Evolutionary conservation across 2,113 vertebrate genomes (phyloP).

Genomic region (Sapayoa aenigma): DNA sequence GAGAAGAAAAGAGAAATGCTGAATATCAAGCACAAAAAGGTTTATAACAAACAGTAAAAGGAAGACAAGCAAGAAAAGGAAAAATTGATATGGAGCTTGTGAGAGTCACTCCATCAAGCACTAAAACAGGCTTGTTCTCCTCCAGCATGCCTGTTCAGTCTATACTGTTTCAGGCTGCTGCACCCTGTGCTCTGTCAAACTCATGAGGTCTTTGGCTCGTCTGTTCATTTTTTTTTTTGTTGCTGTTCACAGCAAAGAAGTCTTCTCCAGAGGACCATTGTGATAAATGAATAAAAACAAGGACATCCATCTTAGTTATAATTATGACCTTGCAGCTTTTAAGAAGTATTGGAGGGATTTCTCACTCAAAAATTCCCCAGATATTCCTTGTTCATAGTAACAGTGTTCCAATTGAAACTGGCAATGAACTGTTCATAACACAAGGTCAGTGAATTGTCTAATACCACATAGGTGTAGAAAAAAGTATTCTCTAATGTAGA

Average conservation of each 20-base stretch:
- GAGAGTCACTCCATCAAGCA: constrained; percentile 24
- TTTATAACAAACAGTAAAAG: background rate
- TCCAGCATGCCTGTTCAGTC: background rate
- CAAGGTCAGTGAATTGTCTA: background rate
- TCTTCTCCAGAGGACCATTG: background rate
- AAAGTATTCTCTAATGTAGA: background rate
- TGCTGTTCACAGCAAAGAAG: background rate
- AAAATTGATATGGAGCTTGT: background rate
- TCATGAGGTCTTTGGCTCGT: background rate
- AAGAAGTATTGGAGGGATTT: background rate
- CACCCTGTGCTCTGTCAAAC: background rate
- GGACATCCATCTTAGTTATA: constrained; percentile 30
- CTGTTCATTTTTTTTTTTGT: background rate
- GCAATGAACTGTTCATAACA: background rate
- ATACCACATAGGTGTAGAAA: background rate
- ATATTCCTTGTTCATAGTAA: background rate
- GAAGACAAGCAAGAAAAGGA: background rate
- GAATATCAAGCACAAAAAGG: background rate
- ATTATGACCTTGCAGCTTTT: constrained; percentile 55
- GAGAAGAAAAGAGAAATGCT: background rate
- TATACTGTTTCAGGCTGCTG: constrained; percentile 9
- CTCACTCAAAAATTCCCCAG: background rate
- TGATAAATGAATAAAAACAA: constrained; percentile 32
- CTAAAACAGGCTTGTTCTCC: background rate
- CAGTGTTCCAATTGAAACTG: background rate